Base-by-base conservation (phyloP, 2,888 invertebrate genomes). In the Eilema griseolum region DNA sequence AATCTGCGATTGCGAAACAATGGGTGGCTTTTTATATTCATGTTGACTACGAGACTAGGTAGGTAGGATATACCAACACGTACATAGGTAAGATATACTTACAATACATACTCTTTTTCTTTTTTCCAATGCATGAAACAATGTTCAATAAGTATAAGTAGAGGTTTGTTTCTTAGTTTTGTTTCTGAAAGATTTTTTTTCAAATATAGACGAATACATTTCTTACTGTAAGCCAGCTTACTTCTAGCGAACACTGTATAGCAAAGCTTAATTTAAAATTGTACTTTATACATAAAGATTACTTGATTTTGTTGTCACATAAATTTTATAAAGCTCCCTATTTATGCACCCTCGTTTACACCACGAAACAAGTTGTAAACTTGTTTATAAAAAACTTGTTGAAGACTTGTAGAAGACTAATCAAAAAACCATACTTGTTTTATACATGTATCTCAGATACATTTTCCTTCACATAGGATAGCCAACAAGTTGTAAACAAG, bases 1-100 rank as follows among this genome's bases (percentile, higher is more conserved):
- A 69, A 71, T 41, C 23, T 66, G 61, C 46, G 61, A 61, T 26
- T 12, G 59, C n/a, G 46, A 70, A 24, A 56, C 59, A 61, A 60
- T 14, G 28, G 26, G 24, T 7, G 20, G 20, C 11, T 69, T 69
- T 60, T 63, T 52, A 28, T 57, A 59, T 63, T 41, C 63, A 16
- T 41, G 62, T 56, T 12, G 41, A 28, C 59, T 20, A 14, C 20
- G 28, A 63, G 10, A 12, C 14, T 23, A 16, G 28, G n/a, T 37
- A 57, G 31, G 3, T 20, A 20, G 1, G 7, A 20, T 46, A 20
- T 20, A 20, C 4, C 3, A 7, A 20, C 20, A 46, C 0, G 20
- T 7, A 12, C 12, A 11, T 37, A 37, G 11, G n/a, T n/a, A n/a
- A n/a, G 2, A 2, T 14, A 46, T 46, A 46, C 46, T 7, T 46